Percentiles rank a stretch among this genome's conserved stretches.
Conservation (phyloP, 1,140 invertebrate genomes). For the Cydia splendana region DNA sequence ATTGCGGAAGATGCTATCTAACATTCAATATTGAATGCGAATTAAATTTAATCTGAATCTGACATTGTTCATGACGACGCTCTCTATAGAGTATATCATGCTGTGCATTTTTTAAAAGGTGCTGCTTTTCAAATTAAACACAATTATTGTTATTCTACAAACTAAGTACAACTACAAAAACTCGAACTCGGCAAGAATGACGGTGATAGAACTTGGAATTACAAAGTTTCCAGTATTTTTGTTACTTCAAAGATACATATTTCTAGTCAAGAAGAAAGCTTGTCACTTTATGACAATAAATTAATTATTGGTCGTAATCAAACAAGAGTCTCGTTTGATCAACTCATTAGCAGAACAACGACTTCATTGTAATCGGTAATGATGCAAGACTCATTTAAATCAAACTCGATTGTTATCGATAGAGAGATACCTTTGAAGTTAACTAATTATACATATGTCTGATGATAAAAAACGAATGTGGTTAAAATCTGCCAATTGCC, state of each 20-base stretch:
- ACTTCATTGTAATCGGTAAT: slow-evolving; percentile 14
- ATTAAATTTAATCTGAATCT: slow-evolving; percentile 31
- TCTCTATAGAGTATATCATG: background rate
- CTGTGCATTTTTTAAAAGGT: too few relatives aligned
- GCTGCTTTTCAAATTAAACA: too few relatives aligned
- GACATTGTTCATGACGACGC: background rate
- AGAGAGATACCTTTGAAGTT: background rate
- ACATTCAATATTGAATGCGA: slow-evolving; percentile 33
- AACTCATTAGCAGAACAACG: slow-evolving; percentile 21
- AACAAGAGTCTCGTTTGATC: slow-evolving; percentile 5
- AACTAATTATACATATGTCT: background rate
- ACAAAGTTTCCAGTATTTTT: too few relatives aligned
- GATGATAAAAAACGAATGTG: too few relatives aligned
- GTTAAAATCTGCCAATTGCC: too few relatives aligned
- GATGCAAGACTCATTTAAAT: slow-evolving; percentile 12
- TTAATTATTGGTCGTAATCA: background rate
- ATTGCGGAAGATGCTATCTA: slow-evolving; percentile 33
- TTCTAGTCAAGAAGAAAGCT: background rate
- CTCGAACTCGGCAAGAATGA: too few relatives aligned
- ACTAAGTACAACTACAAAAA: too few relatives aligned
- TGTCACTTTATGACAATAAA: slow-evolving; percentile 13
- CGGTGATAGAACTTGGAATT: too few relatives aligned
- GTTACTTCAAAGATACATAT: background rate
- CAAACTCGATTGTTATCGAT: background rate
- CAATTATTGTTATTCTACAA: too few relatives aligned